Evolutionary conservation across 2,888 invertebrate species (phyloP), one percentile per base, ranked within the genome.

Genomic region (Gymnoscelis rufifasciata): DNA sequence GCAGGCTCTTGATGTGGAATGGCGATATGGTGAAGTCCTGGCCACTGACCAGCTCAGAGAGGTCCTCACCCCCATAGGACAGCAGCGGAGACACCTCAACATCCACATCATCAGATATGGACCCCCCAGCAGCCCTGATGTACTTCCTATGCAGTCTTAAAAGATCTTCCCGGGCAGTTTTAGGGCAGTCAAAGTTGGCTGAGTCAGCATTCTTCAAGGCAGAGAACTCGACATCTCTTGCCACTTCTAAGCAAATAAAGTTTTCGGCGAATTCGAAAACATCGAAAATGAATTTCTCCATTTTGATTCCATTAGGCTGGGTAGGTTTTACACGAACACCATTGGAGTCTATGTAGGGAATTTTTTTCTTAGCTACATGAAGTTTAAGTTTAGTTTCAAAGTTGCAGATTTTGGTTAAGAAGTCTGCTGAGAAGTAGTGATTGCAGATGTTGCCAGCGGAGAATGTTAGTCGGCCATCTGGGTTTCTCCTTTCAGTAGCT

Each of bases 261-360:
- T 93, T 93, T 56, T 95, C 92, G 0, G 98, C 93, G 78, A 96
- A 97, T 68, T 95, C 95, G 71, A 99, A 99, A 0, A 99, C 98
- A 78, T 99, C 99, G 75, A 99, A 99, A 7, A 99, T 95, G 75
- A 99, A 99, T 78, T 99, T 99, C 72, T 99, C 99, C 83, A 99
- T 94, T 88, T 99, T 99, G 56, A 99, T 96, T 7, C 99, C 99
- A 66, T 99, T 99, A 0, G 97, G 93, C 51, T 92, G 91, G 0
- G 91, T 90, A 0, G 99, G 98, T 54, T 91, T 93, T 28, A 92
- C 88, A 36, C 91, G 89, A 11, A 91, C 84, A 2, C 96, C 96
- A 6, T 90, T 87, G 1, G 89, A 88, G 69, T 96, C 93, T 0
- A 97, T 88, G 61, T 91, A 94, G 0, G 98, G 94, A 56, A 99